phyloP scores from a whole-genome alignment of 2,113 vertebrate genomes.

The Ifrita kowaldi region DNA sequence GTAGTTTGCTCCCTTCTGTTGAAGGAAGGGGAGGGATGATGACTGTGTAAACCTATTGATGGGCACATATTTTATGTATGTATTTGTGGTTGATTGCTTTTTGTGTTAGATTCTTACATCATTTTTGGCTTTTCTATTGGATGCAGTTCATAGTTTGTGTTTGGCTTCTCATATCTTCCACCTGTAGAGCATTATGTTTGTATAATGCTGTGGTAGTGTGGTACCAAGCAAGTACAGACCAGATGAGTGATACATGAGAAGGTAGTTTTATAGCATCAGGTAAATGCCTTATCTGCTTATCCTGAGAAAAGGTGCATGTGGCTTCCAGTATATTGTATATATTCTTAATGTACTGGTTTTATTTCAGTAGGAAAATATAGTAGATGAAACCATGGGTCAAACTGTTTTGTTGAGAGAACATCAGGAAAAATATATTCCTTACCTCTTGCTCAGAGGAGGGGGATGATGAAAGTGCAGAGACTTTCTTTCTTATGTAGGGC shows the following conservation, averaged over 20 bases:
- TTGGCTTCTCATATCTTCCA: neutral
- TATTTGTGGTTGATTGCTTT: neutral
- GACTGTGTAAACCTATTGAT: neutral
- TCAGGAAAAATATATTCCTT: neutral
- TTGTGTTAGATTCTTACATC: neutral
- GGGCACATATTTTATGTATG: neutral
- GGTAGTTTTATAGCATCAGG: neutral
- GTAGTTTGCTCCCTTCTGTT: neutral
- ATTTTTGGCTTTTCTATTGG: neutral
- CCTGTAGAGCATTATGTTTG: neutral
- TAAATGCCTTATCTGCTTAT: neutral
- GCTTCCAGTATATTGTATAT: neutral
- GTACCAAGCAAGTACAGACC: neutral
- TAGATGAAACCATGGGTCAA: neutral
- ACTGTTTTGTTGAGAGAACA: neutral
- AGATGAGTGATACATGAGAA: neutral
- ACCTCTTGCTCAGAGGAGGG: neutral
- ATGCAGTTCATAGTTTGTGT: neutral
- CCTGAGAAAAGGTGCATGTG: neutral
- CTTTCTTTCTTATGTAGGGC: neutral
- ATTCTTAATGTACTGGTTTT: neutral
- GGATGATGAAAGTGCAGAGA: neutral
- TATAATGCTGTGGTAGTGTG: neutral
- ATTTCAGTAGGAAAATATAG: neutral
- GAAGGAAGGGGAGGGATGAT: neutral